Conservation (phyloP, 2,888 invertebrate genomes). For the Autographa gamma region DNA sequence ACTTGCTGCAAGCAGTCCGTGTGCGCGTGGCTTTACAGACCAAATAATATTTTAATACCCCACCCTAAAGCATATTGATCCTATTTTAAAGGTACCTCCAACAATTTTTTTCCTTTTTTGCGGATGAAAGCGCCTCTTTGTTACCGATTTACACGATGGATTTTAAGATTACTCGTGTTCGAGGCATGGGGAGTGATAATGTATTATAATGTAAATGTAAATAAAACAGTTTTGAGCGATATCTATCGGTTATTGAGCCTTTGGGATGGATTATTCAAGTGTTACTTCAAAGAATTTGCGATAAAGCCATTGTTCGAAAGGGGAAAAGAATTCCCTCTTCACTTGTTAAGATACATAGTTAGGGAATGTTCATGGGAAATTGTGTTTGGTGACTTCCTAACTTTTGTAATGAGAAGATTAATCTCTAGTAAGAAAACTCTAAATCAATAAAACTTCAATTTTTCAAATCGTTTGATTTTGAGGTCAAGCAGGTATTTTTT, state of each 20-base stretch:
- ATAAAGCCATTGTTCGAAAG: neutral
- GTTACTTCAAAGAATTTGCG: neutral
- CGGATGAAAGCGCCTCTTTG: conserved; percentile 38
- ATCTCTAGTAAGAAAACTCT: neutral
- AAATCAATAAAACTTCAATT: no score
- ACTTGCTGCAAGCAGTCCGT: no score
- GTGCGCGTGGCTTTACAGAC: no score
- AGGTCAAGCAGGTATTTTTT: no score
- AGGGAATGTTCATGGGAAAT: neutral
- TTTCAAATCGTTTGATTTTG: no score
- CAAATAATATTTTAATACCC: conserved; percentile 46
- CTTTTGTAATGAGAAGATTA: neutral
- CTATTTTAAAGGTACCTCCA: conserved; percentile 24
- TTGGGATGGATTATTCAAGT: neutral
- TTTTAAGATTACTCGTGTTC: conserved; percentile 10
- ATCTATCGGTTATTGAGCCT: neutral
- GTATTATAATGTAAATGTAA: conserved; percentile 36
- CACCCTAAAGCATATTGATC: conserved; percentile 44
- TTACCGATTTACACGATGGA: conserved; percentile 34
- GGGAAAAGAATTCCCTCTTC: conserved; percentile 1
- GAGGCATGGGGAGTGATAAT: neutral
- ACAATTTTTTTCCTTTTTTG: conserved; percentile 32
- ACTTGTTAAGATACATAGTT: conserved; percentile 4
- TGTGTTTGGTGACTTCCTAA: conserved; percentile 3
- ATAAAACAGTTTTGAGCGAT: conserved; percentile 19